Evolutionary conservation across 2,797 vertebrate species (phyloP), one percentile per base, ranked within the genome.

Genomic region (Danio aesculapii): DNA sequence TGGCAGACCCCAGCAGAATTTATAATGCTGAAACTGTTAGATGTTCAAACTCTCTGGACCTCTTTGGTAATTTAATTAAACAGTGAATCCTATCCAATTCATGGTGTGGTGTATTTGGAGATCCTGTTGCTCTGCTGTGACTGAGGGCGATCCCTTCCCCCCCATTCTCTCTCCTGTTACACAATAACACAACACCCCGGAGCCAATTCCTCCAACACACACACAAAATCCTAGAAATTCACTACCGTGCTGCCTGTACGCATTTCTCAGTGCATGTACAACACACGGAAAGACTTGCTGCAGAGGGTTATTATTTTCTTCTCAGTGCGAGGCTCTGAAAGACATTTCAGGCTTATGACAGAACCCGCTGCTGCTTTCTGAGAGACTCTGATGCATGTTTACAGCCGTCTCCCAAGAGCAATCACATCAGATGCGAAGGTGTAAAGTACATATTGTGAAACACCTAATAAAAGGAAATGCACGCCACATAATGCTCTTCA

Each of bases 281-380:
- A 81, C 52, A 64, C 46, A 71, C 52, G 64, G 53, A 57, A 66
- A 55, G 63, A 47, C 52, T 21, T 8, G 12, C 49, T 64, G 50
- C 69, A 73, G 50, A 63, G 50, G 52, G 70, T 74, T 74, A 74
- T 81, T 81, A 66, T 81, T 81, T 80, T 55, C 70, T 64, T 74
- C 70, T 39, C 19, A 70, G 50, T 49, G 62, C 16, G 6, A 74
- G 66, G 53, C 44, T 17, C 55, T 67, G 19, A 77, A 75, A 71
- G n/a, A 50, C 67, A 77, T 66, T 47, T 41, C 39, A 58, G 50
- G 69, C 39, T 81, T 58, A 68, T 81, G 68, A 73, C 52, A 84
- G 52, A 73, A 77, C 62, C 30, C 2, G 17, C 75, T 57, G 52
- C 59, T 43, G 79, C 52, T 77, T 61, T 46, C 19, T 58, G 49